phyloP scores from a whole-genome alignment of 2,797 vertebrate genomes.

The Leuciscus waleckii region DNA sequence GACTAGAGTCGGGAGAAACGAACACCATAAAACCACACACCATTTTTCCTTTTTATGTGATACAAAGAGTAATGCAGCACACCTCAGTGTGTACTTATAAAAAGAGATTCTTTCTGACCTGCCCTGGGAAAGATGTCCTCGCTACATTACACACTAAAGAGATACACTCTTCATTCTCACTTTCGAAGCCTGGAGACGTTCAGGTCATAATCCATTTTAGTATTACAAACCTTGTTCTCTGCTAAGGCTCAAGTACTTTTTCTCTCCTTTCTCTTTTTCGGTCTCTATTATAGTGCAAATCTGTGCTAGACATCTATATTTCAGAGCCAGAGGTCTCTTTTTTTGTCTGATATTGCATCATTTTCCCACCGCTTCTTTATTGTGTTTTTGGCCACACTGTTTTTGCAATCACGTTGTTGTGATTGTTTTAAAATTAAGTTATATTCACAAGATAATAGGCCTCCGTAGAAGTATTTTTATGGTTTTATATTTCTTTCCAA shows the following conservation, averaged over 20 bases:
- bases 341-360: background rate
- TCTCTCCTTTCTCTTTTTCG: background rate
- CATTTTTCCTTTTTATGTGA: background rate
- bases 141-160: slow-evolving; percentile 9
- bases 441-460: background rate
- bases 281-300: background rate
- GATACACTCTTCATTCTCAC: slow-evolving; percentile 1
- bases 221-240: slow-evolving; percentile 32
- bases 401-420: background rate
- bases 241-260: background rate
- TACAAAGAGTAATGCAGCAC: slow-evolving; percentile 13
- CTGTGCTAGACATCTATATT: slow-evolving; percentile 5
- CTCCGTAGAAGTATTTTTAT: background rate
- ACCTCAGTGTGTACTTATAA: slow-evolving; percentile 16
- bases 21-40: slow-evolving; percentile 26
- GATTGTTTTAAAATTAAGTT: background rate
- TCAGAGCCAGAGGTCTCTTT: background rate
- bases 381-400: background rate
- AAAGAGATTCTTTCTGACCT: slow-evolving; percentile 29
- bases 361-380: background rate
- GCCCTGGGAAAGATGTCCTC: slow-evolving; percentile 31
- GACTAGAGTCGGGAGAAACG: slow-evolving; percentile 24
- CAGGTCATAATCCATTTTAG: slow-evolving; percentile 15
- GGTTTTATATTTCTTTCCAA: background rate
- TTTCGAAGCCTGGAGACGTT: background rate